Conservation (phyloP, 1,140 invertebrate genomes). For the Stegodyphus dumicola region DNA sequence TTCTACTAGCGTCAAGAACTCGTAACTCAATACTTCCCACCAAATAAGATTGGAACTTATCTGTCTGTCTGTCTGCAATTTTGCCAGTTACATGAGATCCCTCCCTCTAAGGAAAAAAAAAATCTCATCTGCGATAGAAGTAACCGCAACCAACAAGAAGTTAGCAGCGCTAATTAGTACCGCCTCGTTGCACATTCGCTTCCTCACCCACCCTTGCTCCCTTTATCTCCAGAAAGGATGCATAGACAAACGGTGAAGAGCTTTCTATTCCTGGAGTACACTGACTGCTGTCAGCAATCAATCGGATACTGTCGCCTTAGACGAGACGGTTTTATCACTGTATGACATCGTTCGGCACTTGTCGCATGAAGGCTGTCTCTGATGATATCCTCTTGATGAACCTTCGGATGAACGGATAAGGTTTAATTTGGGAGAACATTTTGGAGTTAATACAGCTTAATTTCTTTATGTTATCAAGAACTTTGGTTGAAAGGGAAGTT, state of each 20-base stretch:
- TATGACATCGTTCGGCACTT: neutral
- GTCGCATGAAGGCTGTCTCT: too few species aligned
- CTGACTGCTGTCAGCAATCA: neutral
- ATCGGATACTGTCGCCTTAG: neutral
- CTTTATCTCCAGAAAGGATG: too few species aligned
- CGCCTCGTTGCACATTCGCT: conserved; percentile 49
- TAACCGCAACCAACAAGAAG: conserved; percentile 50
- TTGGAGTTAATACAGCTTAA: too few species aligned
- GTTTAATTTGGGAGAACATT: too few species aligned
- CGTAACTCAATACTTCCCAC: conserved; percentile 37
- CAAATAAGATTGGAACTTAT: conserved; percentile 43
- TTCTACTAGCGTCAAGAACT: conserved; percentile 26
- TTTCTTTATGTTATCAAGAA: too few species aligned
- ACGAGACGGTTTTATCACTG: neutral
- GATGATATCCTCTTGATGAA: neutral
- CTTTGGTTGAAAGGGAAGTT: too few species aligned
- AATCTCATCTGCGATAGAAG: conserved; percentile 3
- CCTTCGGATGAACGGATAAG: too few species aligned
- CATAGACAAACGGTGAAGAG: neutral
- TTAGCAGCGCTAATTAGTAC: conserved; percentile 50
- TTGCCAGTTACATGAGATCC: neutral
- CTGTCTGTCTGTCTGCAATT: conserved; percentile 42
- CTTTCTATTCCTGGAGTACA: neutral
- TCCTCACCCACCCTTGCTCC: neutral
- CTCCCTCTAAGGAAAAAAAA: too few species aligned